Base-by-base conservation (phyloP, 2,888 invertebrate species). In the Cylloceria caligata region DNA sequence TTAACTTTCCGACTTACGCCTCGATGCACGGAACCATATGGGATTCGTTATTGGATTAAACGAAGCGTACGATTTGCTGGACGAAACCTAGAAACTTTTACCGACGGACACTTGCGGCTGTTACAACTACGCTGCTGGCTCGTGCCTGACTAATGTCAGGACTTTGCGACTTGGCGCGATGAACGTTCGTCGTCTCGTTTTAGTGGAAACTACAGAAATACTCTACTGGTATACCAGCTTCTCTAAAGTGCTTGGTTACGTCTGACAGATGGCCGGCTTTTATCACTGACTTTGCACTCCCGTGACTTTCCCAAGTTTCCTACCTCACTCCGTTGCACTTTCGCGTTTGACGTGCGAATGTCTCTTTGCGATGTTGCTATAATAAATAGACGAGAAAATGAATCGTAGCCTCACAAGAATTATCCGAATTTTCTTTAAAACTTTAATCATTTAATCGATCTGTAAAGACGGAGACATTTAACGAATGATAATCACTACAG, bases 201-300 rank as follows among this genome's bases (percentile, higher is more conserved):
- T 72, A 34, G 49, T 68, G 55, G 34, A 16, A 60, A 69, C 69
- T 78, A 73, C 55, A 39, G 52, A 64, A 72, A 69, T 30, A 62
- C 60, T 62, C 24, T 11, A 52, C 24, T 71, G n/a, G 45, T 39
- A 75, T 72, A 11, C 49, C 30, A 42, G 55, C 68, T 21, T 65
- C 69, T 73, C 39, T 34, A 65, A 21, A 62, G 65, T 39, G 47
- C 9, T 45, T 24, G 60, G 52, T 11, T 16, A 34, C 73, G 83
- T 80, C 86, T 88, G 87, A 88, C 85, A 86, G 85, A 88, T 88
- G 68, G 81, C 81, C 71, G 80, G 74, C 77, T 80, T 88, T 86
- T 85, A 86, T 87, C 87, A 87, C 86, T 85, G 86, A 69, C 81
- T 49, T 39, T 68, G 42, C 67, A 36, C 52, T 47, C 27, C 45